A percentile compares a stretch with the other conserved stretches of the same genome.
These are phyloP conservation scores for Mythimna albipuncta DNA, from an alignment of 2,888 invertebrate genomes.

Conservation along the genomic window DNA sequence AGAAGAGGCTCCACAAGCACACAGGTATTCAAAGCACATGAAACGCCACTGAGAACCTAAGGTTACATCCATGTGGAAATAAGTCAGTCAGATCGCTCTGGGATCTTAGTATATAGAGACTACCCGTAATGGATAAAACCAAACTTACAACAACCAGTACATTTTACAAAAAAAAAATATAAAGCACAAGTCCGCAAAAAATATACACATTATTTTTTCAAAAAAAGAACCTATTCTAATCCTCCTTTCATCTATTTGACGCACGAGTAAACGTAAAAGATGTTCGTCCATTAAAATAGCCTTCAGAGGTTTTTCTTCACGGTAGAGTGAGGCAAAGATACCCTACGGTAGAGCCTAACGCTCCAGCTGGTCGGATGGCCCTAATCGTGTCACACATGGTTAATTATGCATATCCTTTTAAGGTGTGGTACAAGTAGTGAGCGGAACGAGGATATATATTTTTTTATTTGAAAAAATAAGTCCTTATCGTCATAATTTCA, in stretches of 20 bases:
- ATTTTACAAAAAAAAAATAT: background rate
- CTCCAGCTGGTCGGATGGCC: conserved; percentile 72
- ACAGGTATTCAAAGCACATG: too few species aligned
- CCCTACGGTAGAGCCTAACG: conserved; percentile 65
- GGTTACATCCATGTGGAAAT: too few species aligned
- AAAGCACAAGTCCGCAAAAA: background rate
- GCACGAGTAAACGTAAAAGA: conserved; percentile 54
- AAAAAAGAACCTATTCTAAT: conserved; percentile 17
- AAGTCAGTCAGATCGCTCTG: too few species aligned
- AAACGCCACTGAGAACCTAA: too few species aligned
- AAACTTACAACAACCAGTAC: too few species aligned
- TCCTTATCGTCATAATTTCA: too few species aligned
- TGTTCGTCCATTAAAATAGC: conserved; percentile 67
- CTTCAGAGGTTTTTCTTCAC: conserved; percentile 71
- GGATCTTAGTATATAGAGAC: too few species aligned
- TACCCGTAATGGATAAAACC: too few species aligned
- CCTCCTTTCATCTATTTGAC: conserved; percentile 44
- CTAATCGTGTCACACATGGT: conserved; percentile 85
- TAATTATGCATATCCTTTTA: conserved; percentile 85
- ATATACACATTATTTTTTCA: background rate
- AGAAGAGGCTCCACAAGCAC: too few species aligned
- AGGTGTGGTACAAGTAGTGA: conserved; percentile 54
- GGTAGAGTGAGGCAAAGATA: conserved; percentile 66
- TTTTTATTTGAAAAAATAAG: background rate
- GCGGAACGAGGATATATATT: background rate